Evolutionary conservation across 2,888 invertebrate species (phyloP).

Genomic region (Caenorhabditis plicata): DNA sequence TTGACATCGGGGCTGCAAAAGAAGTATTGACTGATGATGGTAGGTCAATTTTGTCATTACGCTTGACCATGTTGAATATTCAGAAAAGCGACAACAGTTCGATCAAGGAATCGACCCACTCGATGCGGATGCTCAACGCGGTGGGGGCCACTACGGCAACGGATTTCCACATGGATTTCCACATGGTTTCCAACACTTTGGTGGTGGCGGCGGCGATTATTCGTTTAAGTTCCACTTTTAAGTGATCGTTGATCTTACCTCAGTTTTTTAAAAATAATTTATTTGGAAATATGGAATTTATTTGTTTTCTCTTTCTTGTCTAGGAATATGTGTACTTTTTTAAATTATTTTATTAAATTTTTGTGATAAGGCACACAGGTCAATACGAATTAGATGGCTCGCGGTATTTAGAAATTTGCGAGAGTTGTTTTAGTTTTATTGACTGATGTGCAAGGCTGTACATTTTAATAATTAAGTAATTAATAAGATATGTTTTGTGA

Average conservation of each 20-base stretch:
- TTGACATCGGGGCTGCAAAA: constrained; percentile 97
- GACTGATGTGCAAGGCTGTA: no score
- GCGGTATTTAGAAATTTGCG: no score
- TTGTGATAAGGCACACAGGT: no score
- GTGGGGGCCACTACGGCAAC: constrained; percentile 36
- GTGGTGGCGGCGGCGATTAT: constrained; percentile 50
- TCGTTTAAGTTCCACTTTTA: constrained; percentile 63
- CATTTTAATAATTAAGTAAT: no score
- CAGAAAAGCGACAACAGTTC: constrained; percentile 89
- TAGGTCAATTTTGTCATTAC: constrained; percentile 50
- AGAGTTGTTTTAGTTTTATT: no score
- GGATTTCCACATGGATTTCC: constrained; percentile 52
- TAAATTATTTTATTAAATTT: no score
- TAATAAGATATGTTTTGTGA: no score
- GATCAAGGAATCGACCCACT: constrained; percentile 94
- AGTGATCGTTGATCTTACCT: constrained; percentile 5
- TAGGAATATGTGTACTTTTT: no score
- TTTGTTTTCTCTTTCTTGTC: constrained; percentile 16
- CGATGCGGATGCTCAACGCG: constrained; percentile 78
- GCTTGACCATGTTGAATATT: constrained; percentile 61
- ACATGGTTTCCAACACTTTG: constrained; percentile 58
- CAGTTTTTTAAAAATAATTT: no score
- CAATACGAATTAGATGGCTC: no score
- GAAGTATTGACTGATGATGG: constrained; percentile 79
- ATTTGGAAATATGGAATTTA: constrained; percentile 2